Evolutionary conservation across 2,888 invertebrate genomes (phyloP), one percentile per base, ranked within the genome.

Genomic region (Oconnorella tubifera): DNA sequence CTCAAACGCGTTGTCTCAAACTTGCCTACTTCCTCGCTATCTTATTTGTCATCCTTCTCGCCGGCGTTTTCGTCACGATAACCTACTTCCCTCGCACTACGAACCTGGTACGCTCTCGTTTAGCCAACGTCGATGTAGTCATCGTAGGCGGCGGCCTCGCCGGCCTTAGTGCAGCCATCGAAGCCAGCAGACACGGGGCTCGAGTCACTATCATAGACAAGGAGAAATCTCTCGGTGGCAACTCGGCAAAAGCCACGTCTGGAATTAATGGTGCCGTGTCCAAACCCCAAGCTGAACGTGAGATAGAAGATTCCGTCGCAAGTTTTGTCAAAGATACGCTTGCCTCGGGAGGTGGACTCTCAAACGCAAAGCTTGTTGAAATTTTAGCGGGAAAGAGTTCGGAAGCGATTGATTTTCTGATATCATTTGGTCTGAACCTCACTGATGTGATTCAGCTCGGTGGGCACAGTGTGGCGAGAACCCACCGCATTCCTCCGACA

Each of bases 131-230:
- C 19, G 40, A 63, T n/a, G 69, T 70, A 23, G 59, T 70, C 23
- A 51, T 70, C 3, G 70, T 70, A 6, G 70, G 70, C 29, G 70
- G 70, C 19, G 70, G 70, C n/a, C 40, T 70, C 40, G 70, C 70
- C 4, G 70, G 70, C 2, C 23, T 70, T 31, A 53, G 57, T 25
- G 70, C 70, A 10, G 58, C 69, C 32, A 64, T 70, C 10, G 69
- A 70, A 59, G 70, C 70, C 23, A 32, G 32, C 40, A 51, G 62
- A 4, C 65, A 68, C 40, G 70, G 70, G 10, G 68, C 69, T 19
- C 29, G 53, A 23, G 69, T 69, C 31, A 69, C 63, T 28, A 69
- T 69, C 48, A 59, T 69, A 25, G 69, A 69, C 28, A 69, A 69
- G 51, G 68, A 69, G 59, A 64, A 65, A 51, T 56, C 56, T 33